Evolutionary conservation across 53 echinoderm and acorn worm genomes (phyloP), one percentile per base, ranked within the genome.

Genomic region (Holothuria scabra): DNA sequence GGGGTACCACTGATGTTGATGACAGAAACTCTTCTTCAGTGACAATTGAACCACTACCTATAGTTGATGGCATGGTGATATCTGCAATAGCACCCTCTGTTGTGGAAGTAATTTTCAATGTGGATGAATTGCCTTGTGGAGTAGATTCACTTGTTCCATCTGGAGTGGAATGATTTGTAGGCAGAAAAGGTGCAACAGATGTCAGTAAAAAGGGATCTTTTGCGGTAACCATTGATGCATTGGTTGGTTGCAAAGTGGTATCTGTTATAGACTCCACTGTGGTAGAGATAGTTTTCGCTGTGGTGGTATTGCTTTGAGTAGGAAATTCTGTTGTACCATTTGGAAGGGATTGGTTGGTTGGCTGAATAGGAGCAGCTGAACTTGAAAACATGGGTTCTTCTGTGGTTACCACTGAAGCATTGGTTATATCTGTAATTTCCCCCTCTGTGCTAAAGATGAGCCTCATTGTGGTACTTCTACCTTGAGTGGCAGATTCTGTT

Each of bases 41-140:
- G 84, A 91, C 89, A 26, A 91, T 89, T 68, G 56, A 66, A 69
- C 88, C 94, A 67, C 86, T 62, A 49, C n/a, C n/a, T n/a, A n/a
- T n/a, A n/a, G 70, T 70, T 70, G 70, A 10, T 48, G 1, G 48
- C 46, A 23, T 20, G 16, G 41, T 38, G 19, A 44, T 31, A 26
- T 67, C 70, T 35, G 46, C 7, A 38, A 23, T 16, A 19, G 46
- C 2, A 25, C 48, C 48, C 48, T 48, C 48, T 48, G 48, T 48
- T 1, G 48, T 48, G 48, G 48, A 12, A 1, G 10, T 48, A 5
- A 9, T 13, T 13, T 12, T 48, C 12, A 12, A 10, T 12, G 13
- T 48, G 48, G 48, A 12, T 12, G 48, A 8, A 48, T 48, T 48
- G 48, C 48, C 48, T 48, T 11, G 48, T 13, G 48, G 7, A 12